phyloP scores from a whole-genome alignment of 2,113 vertebrate species.

The Antechinus flavipes region DNA sequence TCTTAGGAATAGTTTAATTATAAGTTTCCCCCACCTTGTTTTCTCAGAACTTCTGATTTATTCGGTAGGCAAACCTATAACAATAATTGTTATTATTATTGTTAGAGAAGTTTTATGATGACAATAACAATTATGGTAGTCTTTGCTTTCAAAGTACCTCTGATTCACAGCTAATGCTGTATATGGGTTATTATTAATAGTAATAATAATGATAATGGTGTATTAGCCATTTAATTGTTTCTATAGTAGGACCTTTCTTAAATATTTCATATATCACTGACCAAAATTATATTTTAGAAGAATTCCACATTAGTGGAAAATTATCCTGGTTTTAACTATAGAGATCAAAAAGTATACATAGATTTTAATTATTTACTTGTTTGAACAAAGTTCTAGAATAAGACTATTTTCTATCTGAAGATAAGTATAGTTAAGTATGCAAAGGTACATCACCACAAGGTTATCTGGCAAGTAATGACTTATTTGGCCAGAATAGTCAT shows the following conservation, averaged over 20 bases:
- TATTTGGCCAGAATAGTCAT: no score
- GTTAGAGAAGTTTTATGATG: conserved; percentile 1
- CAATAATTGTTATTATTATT: background rate
- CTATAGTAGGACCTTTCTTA: background rate
- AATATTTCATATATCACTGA: background rate
- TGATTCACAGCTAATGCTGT: background rate
- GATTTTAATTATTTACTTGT: no score
- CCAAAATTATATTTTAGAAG: background rate
- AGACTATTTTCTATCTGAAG: no score
- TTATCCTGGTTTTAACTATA: no score
- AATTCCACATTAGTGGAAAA: no score
- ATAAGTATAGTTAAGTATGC: no score
- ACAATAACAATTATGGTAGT: background rate
- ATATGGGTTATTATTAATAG: background rate
- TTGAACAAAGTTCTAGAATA: no score
- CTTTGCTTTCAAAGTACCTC: background rate
- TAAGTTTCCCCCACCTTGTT: background rate
- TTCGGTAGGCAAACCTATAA: background rate
- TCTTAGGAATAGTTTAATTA: background rate
- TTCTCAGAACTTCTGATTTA: background rate
- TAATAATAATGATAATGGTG: background rate
- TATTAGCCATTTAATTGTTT: background rate
- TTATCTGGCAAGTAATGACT: no score
- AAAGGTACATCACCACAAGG: no score
- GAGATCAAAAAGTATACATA: no score